A percentile compares a stretch with the other conserved stretches of the same genome.
Evolutionary conservation across 2,888 invertebrate species (phyloP).

Genomic region (Dryocosmus kuriphilus): DNA sequence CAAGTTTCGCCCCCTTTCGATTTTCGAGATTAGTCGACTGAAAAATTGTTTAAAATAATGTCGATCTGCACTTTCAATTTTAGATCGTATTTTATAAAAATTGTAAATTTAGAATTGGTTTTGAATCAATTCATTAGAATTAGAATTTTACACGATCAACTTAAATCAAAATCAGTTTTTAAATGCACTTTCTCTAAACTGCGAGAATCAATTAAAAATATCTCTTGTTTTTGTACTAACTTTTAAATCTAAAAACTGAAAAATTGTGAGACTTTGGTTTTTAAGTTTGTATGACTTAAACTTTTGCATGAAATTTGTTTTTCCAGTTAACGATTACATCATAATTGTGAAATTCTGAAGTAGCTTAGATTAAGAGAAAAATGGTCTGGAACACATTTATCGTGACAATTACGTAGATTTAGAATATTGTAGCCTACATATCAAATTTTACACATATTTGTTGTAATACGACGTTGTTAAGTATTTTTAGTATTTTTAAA

Average conservation of each 20-base stretch:
- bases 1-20: neutral
- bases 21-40: neutral
- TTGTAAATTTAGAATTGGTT: neutral
- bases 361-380: conserved; percentile 69
- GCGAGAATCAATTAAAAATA: neutral
- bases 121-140: neutral
- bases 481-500: conserved; percentile 23
- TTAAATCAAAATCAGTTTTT: conserved; percentile 4
- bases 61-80: conserved; percentile 2
- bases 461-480: conserved; percentile 23
- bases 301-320: conserved; percentile 14
- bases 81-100: neutral
- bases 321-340: neutral
- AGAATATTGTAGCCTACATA: conserved; percentile 42
- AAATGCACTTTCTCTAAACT: neutral
- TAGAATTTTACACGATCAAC: neutral
- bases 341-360: conserved; percentile 22
- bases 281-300: neutral
- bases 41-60: neutral
- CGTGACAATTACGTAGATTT: conserved; percentile 70
- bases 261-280: neutral
- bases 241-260: neutral
- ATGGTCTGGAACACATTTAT: conserved; percentile 76
- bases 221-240: neutral
- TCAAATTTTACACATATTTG: conserved; percentile 9